Conservation (phyloP, 2,797 vertebrate genomes). For the Bradypus variegatus region DNA sequence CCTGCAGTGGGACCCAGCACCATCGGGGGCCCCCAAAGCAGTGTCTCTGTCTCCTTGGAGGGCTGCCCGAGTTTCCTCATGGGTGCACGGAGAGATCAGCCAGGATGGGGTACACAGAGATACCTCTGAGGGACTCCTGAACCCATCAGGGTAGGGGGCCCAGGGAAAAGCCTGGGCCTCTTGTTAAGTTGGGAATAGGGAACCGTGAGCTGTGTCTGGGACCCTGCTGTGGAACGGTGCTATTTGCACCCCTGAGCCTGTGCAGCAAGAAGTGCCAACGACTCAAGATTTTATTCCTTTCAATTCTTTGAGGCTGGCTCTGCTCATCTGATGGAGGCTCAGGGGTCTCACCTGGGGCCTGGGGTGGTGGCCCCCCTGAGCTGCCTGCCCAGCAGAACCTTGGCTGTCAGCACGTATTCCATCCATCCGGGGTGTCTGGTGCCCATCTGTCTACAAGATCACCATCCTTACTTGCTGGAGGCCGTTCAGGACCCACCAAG, state of each 20-base stretch:
- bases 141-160: neutral
- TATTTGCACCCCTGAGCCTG: neutral
- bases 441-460: accelerated
- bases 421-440: neutral
- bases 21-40: too few species aligned
- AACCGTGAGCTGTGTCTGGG: neutral
- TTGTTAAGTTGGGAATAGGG: neutral
- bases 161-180: neutral
- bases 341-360: neutral
- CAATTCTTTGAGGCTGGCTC: neutral
- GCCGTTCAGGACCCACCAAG: neutral
- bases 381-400: neutral
- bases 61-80: neutral
- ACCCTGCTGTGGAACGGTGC: neutral
- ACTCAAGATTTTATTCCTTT: neutral
- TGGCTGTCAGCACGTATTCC: neutral
- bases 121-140: neutral
- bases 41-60: neutral
- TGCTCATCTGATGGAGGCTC: neutral
- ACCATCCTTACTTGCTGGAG: neutral
- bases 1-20: neutral
- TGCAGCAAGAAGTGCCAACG: neutral
- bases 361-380: too few species aligned
- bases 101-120: neutral
- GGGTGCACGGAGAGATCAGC: neutral